phyloP scores from a whole-genome alignment of 2,113 vertebrate species.

The Sisor rabdophorus region DNA sequence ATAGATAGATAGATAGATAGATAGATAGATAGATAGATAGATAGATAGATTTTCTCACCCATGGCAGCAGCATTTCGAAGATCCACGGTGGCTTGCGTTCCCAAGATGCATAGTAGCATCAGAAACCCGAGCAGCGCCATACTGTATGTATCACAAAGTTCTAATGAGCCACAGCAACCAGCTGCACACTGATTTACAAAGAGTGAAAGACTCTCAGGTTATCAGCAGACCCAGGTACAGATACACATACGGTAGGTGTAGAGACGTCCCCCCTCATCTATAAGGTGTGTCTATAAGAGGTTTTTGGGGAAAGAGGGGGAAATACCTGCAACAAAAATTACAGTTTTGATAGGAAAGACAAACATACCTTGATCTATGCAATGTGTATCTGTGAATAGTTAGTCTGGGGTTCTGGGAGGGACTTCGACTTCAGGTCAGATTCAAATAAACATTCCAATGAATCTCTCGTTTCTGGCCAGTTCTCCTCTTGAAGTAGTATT shows the following conservation, averaged over 20 bases:
- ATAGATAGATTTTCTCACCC: slow-evolving; percentile 68
- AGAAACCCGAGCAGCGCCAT: slow-evolving; percentile 54
- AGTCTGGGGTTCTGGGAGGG: slow-evolving; percentile 42
- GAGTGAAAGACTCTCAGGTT: slow-evolving; percentile 40
- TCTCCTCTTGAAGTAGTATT: slow-evolving; percentile 68
- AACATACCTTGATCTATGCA: slow-evolving; percentile 71
- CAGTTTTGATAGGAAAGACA: slow-evolving; percentile 68
- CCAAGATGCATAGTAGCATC: slow-evolving; percentile 68
- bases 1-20: background rate
- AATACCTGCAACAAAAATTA: slow-evolving; percentile 68
- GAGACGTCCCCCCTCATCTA: slow-evolving; percentile 50
- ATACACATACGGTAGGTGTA: slow-evolving; percentile 35
- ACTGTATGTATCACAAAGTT: slow-evolving; percentile 49
- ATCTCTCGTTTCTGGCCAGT: slow-evolving; percentile 72
- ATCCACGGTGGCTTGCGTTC: slow-evolving; percentile 64
- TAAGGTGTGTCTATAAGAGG: slow-evolving; percentile 23
- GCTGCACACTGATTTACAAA: slow-evolving; percentile 43
- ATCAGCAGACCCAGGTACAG: slow-evolving; percentile 36
- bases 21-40: background rate
- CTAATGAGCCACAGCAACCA: slow-evolving; percentile 52
- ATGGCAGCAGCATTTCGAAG: slow-evolving; percentile 66
- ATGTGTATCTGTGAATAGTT: slow-evolving; percentile 48
- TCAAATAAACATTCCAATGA: slow-evolving; percentile 75
- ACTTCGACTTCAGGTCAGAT: slow-evolving; percentile 62
- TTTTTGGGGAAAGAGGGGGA: slow-evolving; percentile 31